Evolutionary conservation across 2,888 invertebrate genomes (phyloP).

Genomic region (Apotomis capreana): DNA sequence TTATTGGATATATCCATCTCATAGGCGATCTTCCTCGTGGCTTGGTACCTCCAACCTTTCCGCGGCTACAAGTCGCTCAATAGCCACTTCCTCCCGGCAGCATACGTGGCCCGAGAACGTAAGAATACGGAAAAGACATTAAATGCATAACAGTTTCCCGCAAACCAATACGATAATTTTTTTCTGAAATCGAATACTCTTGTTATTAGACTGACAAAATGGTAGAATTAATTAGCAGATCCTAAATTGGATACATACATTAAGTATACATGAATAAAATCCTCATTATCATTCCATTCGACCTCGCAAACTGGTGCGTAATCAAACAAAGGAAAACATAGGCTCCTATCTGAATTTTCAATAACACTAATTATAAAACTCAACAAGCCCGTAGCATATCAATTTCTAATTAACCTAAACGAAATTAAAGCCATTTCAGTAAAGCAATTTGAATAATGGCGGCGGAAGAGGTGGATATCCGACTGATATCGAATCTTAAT

Average conservation of each 20-base stretch:
- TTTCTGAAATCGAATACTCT: too few relatives aligned
- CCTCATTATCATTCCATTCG: not conserved
- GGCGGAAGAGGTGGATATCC: slow-evolving; percentile 29
- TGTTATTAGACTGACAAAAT: not conserved
- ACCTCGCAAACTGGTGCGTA: not conserved
- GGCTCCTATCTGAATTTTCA: not conserved
- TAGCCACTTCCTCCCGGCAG: too few relatives aligned
- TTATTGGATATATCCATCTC: too few relatives aligned
- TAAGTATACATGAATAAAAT: not conserved
- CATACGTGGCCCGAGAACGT: too few relatives aligned
- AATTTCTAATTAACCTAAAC: slow-evolving; percentile 39
- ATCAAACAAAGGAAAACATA: slow-evolving; percentile 5
- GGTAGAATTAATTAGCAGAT: not conserved
- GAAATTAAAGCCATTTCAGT: slow-evolving; percentile 31
- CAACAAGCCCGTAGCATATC: slow-evolving; percentile 21
- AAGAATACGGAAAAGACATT: too few relatives aligned
- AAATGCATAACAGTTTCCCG: too few relatives aligned
- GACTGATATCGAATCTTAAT: slow-evolving; percentile 42
- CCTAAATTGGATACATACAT: not conserved
- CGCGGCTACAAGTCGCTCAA: too few relatives aligned
- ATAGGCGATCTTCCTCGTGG: too few relatives aligned
- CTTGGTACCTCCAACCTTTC: too few relatives aligned
- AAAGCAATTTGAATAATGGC: slow-evolving; percentile 40
- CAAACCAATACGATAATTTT: too few relatives aligned
- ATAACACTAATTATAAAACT: slow-evolving; percentile 19